These are phyloP conservation scores for Oreotragus oreotragus DNA, from an alignment of 2,113 vertebrate species.

Conservation along the genomic window DNA sequence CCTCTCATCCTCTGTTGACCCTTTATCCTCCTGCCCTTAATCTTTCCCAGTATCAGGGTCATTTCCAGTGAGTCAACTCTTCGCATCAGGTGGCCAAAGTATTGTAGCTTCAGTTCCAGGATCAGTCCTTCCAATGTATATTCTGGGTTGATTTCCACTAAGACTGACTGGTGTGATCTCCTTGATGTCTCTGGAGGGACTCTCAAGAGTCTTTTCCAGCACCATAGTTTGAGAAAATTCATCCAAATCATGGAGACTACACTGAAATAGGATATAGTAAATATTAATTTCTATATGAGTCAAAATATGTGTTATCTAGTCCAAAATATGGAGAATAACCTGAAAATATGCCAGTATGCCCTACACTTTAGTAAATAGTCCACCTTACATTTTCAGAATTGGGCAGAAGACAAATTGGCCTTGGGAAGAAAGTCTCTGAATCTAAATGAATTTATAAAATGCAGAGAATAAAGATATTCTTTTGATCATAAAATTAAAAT, in stretches of 20 bases:
- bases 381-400: background rate
- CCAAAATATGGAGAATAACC: background rate
- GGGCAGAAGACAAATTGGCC: background rate
- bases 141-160: background rate
- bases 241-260: background rate
- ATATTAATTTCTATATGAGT: background rate
- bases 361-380: slow-evolving; percentile 17
- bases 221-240: background rate
- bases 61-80: background rate
- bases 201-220: background rate
- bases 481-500: background rate
- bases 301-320: background rate
- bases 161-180: background rate
- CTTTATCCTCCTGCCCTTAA: background rate
- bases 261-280: background rate
- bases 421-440: background rate
- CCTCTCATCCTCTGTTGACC: background rate
- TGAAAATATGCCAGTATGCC: background rate
- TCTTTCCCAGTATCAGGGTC: background rate
- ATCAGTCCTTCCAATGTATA: background rate
- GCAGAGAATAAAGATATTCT: background rate
- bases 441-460: slow-evolving; percentile 3
- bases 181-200: background rate
- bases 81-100: background rate
- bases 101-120: background rate